Conservation (phyloP, 2,113 vertebrate genomes). For the Tringa solitaria region DNA sequence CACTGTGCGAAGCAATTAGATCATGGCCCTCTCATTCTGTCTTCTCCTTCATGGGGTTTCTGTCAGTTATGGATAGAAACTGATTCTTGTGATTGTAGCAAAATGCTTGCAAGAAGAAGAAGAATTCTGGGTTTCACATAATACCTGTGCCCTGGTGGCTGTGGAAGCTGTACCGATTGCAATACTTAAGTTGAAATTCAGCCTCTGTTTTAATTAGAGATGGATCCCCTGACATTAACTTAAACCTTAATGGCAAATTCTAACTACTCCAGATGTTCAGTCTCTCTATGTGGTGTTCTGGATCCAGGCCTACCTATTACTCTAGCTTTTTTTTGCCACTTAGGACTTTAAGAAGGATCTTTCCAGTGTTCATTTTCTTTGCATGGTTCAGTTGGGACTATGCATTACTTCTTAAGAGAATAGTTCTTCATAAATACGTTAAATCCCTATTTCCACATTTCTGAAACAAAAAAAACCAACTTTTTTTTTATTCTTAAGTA, state of each 20-base stretch:
- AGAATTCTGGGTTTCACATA: neutral
- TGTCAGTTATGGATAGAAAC: neutral
- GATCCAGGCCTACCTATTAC: neutral
- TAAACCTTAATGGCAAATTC: neutral
- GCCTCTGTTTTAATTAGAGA: neutral
- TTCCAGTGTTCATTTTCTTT: neutral
- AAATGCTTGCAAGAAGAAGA: too few species aligned
- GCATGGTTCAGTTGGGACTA: neutral
- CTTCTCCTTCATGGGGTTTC: neutral
- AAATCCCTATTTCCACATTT: neutral
- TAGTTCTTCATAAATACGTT: neutral
- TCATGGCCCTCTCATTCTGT: neutral
- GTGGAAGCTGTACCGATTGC: neutral
- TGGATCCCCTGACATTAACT: neutral
- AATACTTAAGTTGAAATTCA: neutral
- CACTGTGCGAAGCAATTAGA: rapidly evolving
- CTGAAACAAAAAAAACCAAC: neutral
- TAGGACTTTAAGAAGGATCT: neutral
- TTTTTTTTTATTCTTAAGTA: neutral
- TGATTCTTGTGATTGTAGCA: neutral
- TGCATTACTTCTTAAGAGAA: neutral
- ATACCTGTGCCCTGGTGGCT: neutral
- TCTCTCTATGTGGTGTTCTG: neutral
- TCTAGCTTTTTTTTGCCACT: neutral
- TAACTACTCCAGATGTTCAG: neutral